phyloP scores from a whole-genome alignment of 2,888 invertebrate genomes.

The Parapristionchus giblindavisi region DNA sequence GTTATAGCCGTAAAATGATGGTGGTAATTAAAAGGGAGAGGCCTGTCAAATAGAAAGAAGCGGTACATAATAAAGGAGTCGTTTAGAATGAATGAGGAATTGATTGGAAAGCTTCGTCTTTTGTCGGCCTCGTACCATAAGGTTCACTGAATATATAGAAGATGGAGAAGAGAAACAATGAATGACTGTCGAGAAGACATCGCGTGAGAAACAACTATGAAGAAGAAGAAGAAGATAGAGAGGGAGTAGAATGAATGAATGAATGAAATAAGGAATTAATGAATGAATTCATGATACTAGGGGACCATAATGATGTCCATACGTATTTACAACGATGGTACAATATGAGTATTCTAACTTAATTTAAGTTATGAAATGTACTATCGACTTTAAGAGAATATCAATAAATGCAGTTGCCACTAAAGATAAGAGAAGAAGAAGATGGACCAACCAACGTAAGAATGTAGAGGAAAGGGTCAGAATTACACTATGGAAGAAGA shows the following conservation, averaged over 20 bases:
- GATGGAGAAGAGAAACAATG: constrained; percentile 4
- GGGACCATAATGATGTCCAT: too few species aligned
- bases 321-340: too few species aligned
- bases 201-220: constrained; percentile 14
- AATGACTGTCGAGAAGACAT: not conserved
- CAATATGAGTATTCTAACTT: too few species aligned
- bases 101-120: constrained; percentile 15
- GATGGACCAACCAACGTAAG: too few species aligned
- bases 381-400: too few species aligned
- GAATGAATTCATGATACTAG: too few species aligned
- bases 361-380: too few species aligned
- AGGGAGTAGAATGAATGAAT: constrained; percentile 13
- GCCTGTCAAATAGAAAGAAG: not conserved
- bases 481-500: too few species aligned
- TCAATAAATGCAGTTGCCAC: too few species aligned
- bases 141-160: constrained; percentile 1
- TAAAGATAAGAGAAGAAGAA: too few species aligned
- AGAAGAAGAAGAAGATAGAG: constrained; percentile 16
- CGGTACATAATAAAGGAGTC: constrained; percentile 30
- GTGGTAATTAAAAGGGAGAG: too few species aligned
- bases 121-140: constrained; percentile 24
- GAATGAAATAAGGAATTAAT: not conserved
- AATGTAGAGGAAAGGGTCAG: too few species aligned
- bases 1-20: not conserved
- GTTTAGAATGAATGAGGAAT: constrained; percentile 16